Evolutionary conservation across 2,797 vertebrate genomes (phyloP), one percentile per base, ranked within the genome.

Genomic region (Tenualosa ilisha): DNA sequence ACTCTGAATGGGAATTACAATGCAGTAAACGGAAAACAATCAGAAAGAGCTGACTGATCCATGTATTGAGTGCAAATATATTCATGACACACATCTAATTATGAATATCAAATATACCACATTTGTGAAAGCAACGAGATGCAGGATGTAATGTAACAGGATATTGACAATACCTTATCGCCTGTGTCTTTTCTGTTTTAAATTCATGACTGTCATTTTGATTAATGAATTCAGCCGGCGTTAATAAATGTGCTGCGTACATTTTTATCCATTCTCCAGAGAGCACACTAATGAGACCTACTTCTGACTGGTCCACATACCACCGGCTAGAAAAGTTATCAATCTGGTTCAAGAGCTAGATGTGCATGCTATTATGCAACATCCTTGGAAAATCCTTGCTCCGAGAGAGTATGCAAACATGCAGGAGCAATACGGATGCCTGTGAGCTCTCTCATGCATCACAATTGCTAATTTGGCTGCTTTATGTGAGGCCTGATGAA

Each of bases 251-350:
- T 13, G 90, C 91, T 89, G 86, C 87, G 92, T 91, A 91, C 89
- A 90, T 91, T 92, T 91, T 90, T 82, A 85, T 85, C 82, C 83
- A 89, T 91, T 89, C 91, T 88, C 89, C 88, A 89, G 91, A 90
- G 92, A 89, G 85, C 87, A 79, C 82, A 86, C 86, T 92, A 90
- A 91, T 91, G 92, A 94, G 89, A 88, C 87, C 89, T 82, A 81
- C 86, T 91, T 91, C 86, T 86, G 82, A 50, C 43, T 81, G 40
- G 83, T 82, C 85, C 7, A 81, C 72, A 79, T 79, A 46, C 72
- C 65, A 72, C 65, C 31, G 26, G 65, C 65, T 20, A 31, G 40
- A 43, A 20, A 75, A 65, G 65, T 84, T 84, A 75, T 79, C 84
- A 84, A 85, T 82, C 87, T 75, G 84, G 84, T 84, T 84, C 87